A percentile compares a stretch with the other conserved stretches of the same genome.
Evolutionary conservation across 2,888 invertebrate genomes (phyloP).

Genomic region (Drosophila colorata): DNA sequence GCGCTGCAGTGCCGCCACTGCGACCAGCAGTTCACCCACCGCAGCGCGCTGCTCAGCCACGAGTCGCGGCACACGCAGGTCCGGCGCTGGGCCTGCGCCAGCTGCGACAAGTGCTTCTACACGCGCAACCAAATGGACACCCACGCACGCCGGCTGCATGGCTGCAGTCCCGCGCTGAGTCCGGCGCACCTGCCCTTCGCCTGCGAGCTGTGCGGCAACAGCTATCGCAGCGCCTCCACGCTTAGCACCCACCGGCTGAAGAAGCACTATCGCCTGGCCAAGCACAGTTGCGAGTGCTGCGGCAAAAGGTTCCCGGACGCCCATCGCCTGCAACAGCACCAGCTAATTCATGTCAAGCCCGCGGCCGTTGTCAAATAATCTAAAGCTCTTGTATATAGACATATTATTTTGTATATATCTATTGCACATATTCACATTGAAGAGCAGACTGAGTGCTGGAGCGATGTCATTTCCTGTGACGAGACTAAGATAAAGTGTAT

Average conservation of each 20-base stretch:
- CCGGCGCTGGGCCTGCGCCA: slow-evolving; percentile 51
- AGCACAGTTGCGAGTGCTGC: slow-evolving; percentile 59
- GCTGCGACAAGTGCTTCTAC: slow-evolving; percentile 65
- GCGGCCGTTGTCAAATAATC: neutral
- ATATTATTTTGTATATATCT: too few relatives aligned
- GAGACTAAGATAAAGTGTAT: too few relatives aligned
- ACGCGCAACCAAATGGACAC: slow-evolving; percentile 71
- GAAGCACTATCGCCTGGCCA: slow-evolving; percentile 63
- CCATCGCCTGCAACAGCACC: slow-evolving; percentile 47
- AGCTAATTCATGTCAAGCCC: slow-evolving; percentile 51
- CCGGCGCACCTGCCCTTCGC: slow-evolving; percentile 46
- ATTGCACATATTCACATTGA: too few relatives aligned
- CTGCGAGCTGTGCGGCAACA: slow-evolving; percentile 63
- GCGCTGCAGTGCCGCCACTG: slow-evolving; percentile 58
- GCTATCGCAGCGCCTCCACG: slow-evolving; percentile 69
- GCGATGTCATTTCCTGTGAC: too few relatives aligned
- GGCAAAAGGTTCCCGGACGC: slow-evolving; percentile 60
- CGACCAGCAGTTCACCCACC: slow-evolving; percentile 60
- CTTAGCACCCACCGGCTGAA: slow-evolving; percentile 68
- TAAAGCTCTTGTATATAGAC: neutral
- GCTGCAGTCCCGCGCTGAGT: neutral
- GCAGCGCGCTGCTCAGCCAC: slow-evolving; percentile 67
- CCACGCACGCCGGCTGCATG: slow-evolving; percentile 63
- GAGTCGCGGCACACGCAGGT: slow-evolving; percentile 67
- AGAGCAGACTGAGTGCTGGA: too few relatives aligned